These are phyloP conservation scores for Hipparchia sbordonii DNA, from an alignment of 2,888 invertebrate species.

Conservation along the genomic window DNA sequence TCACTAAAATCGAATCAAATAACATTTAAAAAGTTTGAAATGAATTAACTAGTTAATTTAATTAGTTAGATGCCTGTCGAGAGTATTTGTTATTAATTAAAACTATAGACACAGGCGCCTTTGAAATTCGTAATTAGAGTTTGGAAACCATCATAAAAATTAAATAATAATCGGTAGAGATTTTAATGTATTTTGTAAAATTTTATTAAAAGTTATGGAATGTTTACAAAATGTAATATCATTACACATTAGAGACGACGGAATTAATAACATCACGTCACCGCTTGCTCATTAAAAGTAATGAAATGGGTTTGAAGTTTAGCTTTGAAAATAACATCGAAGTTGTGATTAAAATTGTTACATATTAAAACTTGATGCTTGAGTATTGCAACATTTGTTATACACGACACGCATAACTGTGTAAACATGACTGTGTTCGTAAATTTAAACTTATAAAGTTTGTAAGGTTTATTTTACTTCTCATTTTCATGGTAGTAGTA, in stretches of 20 bases:
- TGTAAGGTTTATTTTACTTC: no score
- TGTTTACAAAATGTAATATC: conserved; percentile 26
- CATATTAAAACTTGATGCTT: not conserved
- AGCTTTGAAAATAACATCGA: conserved; percentile 21
- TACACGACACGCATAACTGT: not conserved
- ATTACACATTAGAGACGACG: conserved; percentile 24
- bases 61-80: conserved; percentile 16
- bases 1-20: conserved; percentile 31
- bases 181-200: conserved; percentile 18
- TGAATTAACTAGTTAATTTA: conserved; percentile 19
- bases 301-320: conserved; percentile 23
- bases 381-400: not conserved
- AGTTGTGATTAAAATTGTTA: conserved; percentile 15
- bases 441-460: no score
- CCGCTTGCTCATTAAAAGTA: conserved; percentile 25
- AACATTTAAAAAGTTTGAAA: conserved; percentile 2
- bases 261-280: conserved; percentile 22
- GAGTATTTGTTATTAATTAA: conserved; percentile 24
- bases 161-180: conserved; percentile 17
- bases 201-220: conserved; percentile 24
- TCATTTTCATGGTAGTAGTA: no score
- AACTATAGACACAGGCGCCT: conserved; percentile 13
- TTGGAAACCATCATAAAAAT: conserved; percentile 16
- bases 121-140: conserved; percentile 27
- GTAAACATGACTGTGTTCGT: no score